Evolutionary conservation across 2,113 vertebrate species (phyloP).

Genomic region (Corvus cornix): DNA sequence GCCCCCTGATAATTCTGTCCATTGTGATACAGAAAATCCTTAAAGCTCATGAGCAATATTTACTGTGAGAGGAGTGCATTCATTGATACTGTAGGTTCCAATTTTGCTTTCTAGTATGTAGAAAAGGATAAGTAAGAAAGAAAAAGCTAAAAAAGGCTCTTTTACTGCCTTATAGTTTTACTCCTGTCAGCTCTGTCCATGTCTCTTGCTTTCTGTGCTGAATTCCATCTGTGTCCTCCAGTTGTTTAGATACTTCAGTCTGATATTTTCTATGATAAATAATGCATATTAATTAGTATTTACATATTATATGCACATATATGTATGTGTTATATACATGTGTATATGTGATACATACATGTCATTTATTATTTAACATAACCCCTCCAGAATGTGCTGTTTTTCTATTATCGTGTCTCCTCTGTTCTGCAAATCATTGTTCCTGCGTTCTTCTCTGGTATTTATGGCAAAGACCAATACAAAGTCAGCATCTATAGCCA

Average conservation of each 20-base stretch:
- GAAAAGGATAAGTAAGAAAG: not conserved
- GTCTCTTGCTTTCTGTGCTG: not conserved
- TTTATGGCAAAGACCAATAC: not conserved
- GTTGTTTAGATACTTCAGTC: not conserved
- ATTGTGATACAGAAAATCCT: not conserved
- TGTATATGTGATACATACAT: accelerated
- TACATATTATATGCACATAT: not conserved
- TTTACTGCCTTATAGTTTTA: not conserved
- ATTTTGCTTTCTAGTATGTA: not conserved
- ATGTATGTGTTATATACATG: not conserved
- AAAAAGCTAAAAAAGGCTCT: not conserved
- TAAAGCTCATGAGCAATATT: not conserved
- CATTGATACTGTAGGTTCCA: not conserved
- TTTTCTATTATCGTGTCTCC: not conserved
- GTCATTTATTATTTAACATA: not conserved
- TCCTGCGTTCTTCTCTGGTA: not conserved
- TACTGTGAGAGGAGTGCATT: not conserved
- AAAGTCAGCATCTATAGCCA: not conserved
- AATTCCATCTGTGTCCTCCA: not conserved
- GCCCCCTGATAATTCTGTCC: not conserved
- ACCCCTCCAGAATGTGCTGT: not conserved
- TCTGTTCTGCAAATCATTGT: not conserved
- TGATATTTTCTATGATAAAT: not conserved
- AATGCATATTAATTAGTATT: not conserved
- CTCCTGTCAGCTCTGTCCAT: not conserved